Evolutionary conservation across 2,888 invertebrate genomes (phyloP).

Genomic region (Coelinius sp.): DNA sequence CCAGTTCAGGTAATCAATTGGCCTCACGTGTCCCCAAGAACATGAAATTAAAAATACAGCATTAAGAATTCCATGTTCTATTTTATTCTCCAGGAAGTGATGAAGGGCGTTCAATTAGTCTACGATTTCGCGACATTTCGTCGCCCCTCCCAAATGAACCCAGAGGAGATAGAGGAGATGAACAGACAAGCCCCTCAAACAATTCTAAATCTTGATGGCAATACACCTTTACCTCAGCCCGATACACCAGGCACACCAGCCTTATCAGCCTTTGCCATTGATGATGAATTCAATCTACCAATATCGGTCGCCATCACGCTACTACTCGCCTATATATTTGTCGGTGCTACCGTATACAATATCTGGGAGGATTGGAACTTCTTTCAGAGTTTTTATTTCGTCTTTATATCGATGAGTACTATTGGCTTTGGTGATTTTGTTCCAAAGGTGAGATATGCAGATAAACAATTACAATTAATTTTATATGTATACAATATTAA

Average conservation of each 20-base stretch:
- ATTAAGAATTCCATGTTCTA: not conserved
- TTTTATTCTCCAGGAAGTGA: slow-evolving; percentile 79
- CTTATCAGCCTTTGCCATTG: slow-evolving; percentile 83
- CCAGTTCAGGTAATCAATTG: slow-evolving; percentile 78
- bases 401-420: slow-evolving; percentile 96
- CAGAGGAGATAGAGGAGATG: slow-evolving; percentile 73
- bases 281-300: slow-evolving; percentile 95
- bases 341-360: slow-evolving; percentile 87
- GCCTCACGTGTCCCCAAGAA: not conserved
- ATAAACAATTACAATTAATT: not conserved
- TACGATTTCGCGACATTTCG: slow-evolving; percentile 85
- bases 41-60: slow-evolving; percentile 28
- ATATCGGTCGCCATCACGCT: slow-evolving; percentile 90
- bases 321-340: slow-evolving; percentile 86
- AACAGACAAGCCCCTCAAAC: slow-evolving; percentile 61
- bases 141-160: slow-evolving; percentile 79
- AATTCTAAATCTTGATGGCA: slow-evolving; percentile 66
- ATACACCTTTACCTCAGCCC: slow-evolving; percentile 68
- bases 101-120: slow-evolving; percentile 86
- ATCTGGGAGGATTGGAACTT: slow-evolving; percentile 90
- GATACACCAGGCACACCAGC: slow-evolving; percentile 85
- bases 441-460: slow-evolving; percentile 75
- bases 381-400: slow-evolving; percentile 95
- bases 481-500: slow-evolving; percentile 55
- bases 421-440: slow-evolving; percentile 97